Conservation (phyloP, 2,797 vertebrate genomes). For the Cheirogaleus major region DNA sequence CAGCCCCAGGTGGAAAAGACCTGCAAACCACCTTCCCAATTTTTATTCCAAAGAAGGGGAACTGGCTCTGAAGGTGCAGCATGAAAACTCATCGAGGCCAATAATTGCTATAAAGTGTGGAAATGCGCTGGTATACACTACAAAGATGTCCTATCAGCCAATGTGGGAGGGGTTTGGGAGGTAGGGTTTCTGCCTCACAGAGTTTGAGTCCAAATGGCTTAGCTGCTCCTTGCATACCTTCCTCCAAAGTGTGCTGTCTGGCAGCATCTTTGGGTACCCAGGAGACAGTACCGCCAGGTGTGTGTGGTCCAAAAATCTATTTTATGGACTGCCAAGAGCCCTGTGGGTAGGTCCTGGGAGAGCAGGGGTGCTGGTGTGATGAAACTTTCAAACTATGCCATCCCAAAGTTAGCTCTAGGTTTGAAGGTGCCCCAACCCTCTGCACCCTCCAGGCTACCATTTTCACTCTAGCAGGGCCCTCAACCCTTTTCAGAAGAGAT, state of each 20-base stretch:
- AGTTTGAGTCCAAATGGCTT: not conserved
- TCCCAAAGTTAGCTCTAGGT: not conserved
- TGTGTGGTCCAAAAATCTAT: not conserved
- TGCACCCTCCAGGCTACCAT: not conserved
- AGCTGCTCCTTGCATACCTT: not conserved
- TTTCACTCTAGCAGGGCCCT: not conserved
- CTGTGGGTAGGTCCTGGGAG: not conserved
- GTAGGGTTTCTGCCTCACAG: not conserved
- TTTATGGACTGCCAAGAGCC: not conserved
- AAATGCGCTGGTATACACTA: not conserved
- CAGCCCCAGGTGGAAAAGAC: not conserved
- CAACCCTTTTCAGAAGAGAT: not conserved
- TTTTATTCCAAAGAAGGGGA: not conserved
- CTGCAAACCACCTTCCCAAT: not conserved
- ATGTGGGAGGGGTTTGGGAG: accelerated
- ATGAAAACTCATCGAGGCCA: not conserved
- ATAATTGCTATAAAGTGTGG: not conserved
- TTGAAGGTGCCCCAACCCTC: not conserved
- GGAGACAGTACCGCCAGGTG: not conserved
- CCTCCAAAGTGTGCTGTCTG: not conserved
- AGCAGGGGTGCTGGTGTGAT: not conserved
- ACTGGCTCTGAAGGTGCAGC: not conserved
- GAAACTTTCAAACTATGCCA: not conserved
- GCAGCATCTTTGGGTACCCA: not conserved
- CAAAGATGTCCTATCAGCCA: not conserved